Conservation (phyloP, 2,888 invertebrate genomes). For the Eudemis profundana region DNA sequence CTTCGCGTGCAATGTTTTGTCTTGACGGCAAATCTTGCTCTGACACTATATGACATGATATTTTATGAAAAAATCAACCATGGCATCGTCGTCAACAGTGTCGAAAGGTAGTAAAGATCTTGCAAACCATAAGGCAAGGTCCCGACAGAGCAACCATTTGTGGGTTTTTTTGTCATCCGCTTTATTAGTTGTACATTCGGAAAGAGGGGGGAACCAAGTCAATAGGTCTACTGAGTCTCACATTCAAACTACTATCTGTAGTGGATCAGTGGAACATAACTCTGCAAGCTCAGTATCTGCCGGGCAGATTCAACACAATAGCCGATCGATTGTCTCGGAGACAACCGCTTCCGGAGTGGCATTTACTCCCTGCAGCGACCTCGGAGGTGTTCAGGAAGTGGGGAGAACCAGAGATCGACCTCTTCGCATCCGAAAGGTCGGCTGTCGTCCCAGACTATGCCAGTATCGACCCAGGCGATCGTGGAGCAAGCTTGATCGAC, state of each 20-base stretch:
- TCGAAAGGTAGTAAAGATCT: not conserved
- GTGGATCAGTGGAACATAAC: slow-evolving; percentile 10
- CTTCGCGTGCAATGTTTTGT: slow-evolving; percentile 20
- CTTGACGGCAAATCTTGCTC: slow-evolving; percentile 4
- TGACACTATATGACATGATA: not conserved
- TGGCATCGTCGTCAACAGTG: not conserved
- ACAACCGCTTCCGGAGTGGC: slow-evolving; percentile 17
- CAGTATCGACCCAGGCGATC: slow-evolving; percentile 7
- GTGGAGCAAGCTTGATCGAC: slow-evolving; percentile 10
- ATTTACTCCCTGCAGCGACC: slow-evolving; percentile 9
- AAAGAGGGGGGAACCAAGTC: slow-evolving; percentile 50
- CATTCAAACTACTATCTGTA: slow-evolving; percentile 25
- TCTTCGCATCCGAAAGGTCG: slow-evolving; percentile 9
- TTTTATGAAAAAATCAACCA: slow-evolving; percentile 1
- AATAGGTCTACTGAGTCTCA: slow-evolving; percentile 28
- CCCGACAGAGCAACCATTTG: not conserved
- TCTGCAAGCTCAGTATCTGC: not conserved
- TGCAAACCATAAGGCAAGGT: not conserved
- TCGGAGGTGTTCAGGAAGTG: slow-evolving; percentile 7
- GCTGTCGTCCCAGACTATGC: slow-evolving; percentile 6
- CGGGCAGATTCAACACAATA: slow-evolving; percentile 16
- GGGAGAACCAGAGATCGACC: slow-evolving; percentile 11
- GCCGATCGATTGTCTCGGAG: slow-evolving; percentile 23
- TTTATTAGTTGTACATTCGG: too few species aligned
- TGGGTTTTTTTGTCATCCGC: too few species aligned